Base-by-base conservation (phyloP, 2,888 invertebrate genomes). In the Netelia virgata region DNA sequence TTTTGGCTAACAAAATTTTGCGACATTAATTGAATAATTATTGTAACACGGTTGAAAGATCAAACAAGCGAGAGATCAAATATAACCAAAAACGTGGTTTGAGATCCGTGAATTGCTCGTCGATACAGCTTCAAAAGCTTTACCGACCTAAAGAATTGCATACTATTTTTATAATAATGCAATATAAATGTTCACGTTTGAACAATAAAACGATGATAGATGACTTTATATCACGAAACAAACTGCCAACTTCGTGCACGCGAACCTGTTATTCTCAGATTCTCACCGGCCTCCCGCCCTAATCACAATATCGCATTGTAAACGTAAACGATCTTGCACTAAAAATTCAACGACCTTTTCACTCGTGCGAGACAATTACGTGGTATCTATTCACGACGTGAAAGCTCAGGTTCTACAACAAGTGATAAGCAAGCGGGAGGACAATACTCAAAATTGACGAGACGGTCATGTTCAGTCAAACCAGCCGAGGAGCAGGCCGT, bases 1-100 rank as follows among this genome's bases (percentile, higher is more conserved):
- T 85, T 68, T 61, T 79, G 70, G 20, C n/a, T 47, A 3, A 64
- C 28, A 14, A 66, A 82, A 41, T 43, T 66, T 68, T 79, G 70
- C 70, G 82, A 85, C 85, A 85, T 85, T 55, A 77, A 69, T 79
- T 59, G 23, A 70, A 47, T 14, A 14, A 2, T 47, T 63, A 23
- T 18, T 47, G 50, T 77, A 68, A 50, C n/a, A 10, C 55, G 20
- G 14, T n/a, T 43, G 28, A 6, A 18, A 3, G n/a, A n/a, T n/a
- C 18, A 41, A 66, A 53, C 9, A 20, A 57, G 6, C 18, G 16
- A n/a, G 18, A 57, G 8, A 57, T 18, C 57, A 18, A 18, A 57
- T 18, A 57, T 57, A 57, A 57, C 57, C 55, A 55, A 18, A 55
- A 16, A 16, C 55, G 8, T 16, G 55, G 8, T 55, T 8, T 0